Evolutionary conservation across 2,888 invertebrate species (phyloP).

Genomic region (Drosophila dives): DNA sequence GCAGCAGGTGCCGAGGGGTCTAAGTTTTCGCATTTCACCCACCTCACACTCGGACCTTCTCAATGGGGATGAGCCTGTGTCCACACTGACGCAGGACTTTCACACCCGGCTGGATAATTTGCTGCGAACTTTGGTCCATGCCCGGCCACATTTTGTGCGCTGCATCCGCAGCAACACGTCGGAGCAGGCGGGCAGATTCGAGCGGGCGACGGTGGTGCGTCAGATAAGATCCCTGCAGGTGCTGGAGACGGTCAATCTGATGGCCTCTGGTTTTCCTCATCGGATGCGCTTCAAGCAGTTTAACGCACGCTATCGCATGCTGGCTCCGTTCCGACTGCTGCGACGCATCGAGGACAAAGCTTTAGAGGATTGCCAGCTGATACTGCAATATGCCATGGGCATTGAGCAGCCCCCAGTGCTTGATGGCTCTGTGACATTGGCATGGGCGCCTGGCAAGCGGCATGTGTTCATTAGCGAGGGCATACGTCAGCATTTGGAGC

Average conservation of each 20-base stretch:
- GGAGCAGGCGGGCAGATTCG: slow-evolving; percentile 93
- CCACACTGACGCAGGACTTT: slow-evolving; percentile 97
- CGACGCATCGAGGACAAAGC: slow-evolving; percentile 89
- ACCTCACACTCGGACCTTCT: slow-evolving; percentile 93
- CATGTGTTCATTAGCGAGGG: slow-evolving; percentile 98
- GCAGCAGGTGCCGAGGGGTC: slow-evolving; percentile 90
- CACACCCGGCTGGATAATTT: slow-evolving; percentile 97
- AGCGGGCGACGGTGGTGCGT: slow-evolving; percentile 92
- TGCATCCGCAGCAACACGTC: slow-evolving; percentile 95
- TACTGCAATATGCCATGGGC: slow-evolving; percentile 90
- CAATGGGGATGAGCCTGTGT: slow-evolving; percentile 93
- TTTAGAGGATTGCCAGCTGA: slow-evolving; percentile 90
- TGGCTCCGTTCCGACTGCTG: slow-evolving; percentile 91
- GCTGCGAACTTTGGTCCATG: slow-evolving; percentile 95
- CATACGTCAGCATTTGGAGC: slow-evolving; percentile 95
- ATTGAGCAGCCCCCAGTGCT: slow-evolving; percentile 87
- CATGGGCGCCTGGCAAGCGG: slow-evolving; percentile 96
- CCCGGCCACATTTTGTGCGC: slow-evolving; percentile 96
- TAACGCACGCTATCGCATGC: slow-evolving; percentile 92
- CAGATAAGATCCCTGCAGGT: slow-evolving; percentile 96
- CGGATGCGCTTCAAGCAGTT: slow-evolving; percentile 97
- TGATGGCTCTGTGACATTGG: slow-evolving; percentile 88
- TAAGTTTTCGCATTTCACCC: slow-evolving; percentile 95
- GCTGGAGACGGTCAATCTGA: slow-evolving; percentile 97
- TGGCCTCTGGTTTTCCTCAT: slow-evolving; percentile 98